Base-by-base conservation (phyloP, 2,797 vertebrate species). In the Neopelma chrysocephalum region DNA sequence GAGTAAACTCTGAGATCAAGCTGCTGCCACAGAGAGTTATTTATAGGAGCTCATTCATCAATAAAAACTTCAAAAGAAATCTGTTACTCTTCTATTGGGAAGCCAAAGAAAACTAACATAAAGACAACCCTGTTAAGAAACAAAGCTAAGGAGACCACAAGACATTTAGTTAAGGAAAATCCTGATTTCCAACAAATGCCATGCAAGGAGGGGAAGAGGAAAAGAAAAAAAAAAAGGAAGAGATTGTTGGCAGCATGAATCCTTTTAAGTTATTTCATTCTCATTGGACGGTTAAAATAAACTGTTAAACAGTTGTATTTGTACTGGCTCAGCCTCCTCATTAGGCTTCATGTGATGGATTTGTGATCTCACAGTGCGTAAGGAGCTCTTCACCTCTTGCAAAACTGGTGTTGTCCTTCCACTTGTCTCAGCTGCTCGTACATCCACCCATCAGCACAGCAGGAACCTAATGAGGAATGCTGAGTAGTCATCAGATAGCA, bases 61-160 rank as follows among this genome's bases (percentile, higher is more conserved):
- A 97, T 98, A 97, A 98, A 98, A 97, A 97, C 97, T 98, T 98
- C 98, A 98, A 98, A 98, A 97, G 96, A 96, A 97, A 98, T 97
- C 96, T 96, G 94, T 97, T 97, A 85, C 94, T 95, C 97, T 98
- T 98, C 97, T 97, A 94, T 97, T 93, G 96, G 96, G 91, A 96
- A 97, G 97, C 97, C 97, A 98, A 98, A 97, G 97, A 97, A 98
- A 98, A 98, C 96, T 94, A 97, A 94, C 96, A 95, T 94, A 96
- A 97, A 97, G 97, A 97, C 93, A 93, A 97, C 95, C 96, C 96
- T 83, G 95, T 94, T 93, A 93, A 95, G 97, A 97, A 96, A 97
- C 96, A 97, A 97, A 97, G 96, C 66, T 69, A 81, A 93, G 96
- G 94, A 87, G 95, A 97, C 96, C 95, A 64, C 96, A 95, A 96